phyloP scores from a whole-genome alignment of 92 coral and sea anemone species.

The Parazoanthus swiftii region DNA sequence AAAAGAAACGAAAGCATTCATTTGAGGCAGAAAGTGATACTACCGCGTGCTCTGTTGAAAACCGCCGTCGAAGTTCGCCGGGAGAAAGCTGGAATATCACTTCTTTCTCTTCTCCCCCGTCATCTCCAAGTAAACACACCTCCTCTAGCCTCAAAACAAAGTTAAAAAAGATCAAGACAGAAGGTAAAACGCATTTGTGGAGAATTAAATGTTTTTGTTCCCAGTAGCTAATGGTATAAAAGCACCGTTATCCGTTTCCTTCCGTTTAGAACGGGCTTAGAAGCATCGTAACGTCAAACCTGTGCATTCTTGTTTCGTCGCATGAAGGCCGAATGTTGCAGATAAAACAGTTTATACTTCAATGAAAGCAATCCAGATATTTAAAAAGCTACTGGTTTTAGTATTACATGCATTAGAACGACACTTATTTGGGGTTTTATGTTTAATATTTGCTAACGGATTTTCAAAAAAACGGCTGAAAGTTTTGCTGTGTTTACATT shows the following conservation, averaged over 20 bases:
- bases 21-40: slow-evolving; percentile 46
- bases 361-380: neutral
- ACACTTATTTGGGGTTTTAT: neutral
- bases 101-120: slow-evolving; percentile 67
- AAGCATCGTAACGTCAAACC: neutral
- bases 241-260: slow-evolving; percentile 9
- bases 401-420: neutral
- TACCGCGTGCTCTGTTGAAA: slow-evolving; percentile 42
- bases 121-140: slow-evolving; percentile 77
- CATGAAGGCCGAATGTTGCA: neutral
- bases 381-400: neutral
- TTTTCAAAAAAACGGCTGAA: neutral
- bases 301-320: slow-evolving; percentile 17
- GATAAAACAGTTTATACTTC: neutral
- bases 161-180: slow-evolving; percentile 88
- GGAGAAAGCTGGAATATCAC: slow-evolving; percentile 95
- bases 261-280: neutral
- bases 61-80: slow-evolving; percentile 57
- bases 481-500: slow-evolving; percentile 2
- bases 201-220: neutral
- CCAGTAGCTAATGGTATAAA: neutral
- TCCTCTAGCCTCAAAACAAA: slow-evolving; percentile 79
- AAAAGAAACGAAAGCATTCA: slow-evolving; percentile 75
- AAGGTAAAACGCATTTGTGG: slow-evolving; percentile 60
- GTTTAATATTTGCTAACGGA: neutral